A percentile compares a stretch with the other conserved stretches of the same genome.
Conservation (phyloP, 2,888 invertebrate species). For the Diarsia rubi region DNA sequence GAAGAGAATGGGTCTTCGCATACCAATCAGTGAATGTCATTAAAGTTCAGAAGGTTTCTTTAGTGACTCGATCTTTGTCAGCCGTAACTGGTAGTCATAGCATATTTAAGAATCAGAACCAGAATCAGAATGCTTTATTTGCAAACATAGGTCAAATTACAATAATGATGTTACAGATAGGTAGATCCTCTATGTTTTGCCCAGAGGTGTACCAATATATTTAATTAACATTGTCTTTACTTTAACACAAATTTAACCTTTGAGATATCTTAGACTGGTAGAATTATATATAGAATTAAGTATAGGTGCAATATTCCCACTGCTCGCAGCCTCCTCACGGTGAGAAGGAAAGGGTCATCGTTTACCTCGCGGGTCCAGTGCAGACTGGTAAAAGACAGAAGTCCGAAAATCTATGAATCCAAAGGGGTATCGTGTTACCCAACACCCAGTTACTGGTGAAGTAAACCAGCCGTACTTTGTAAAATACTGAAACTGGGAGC, state of each 20-base stretch:
- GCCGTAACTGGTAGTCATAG: neutral
- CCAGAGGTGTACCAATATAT: too few species aligned
- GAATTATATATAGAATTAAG: too few species aligned
- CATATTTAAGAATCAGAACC: neutral
- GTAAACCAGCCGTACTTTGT: neutral
- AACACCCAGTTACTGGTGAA: neutral
- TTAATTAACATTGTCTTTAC: too few species aligned
- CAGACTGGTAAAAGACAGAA: neutral
- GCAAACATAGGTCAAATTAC: too few species aligned
- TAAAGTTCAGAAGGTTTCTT: neutral
- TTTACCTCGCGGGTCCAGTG: neutral
- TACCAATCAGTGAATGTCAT: conserved; percentile 33
- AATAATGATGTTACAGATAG: too few species aligned
- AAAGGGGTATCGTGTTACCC: neutral
- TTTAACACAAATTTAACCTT: too few species aligned
- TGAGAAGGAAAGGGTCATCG: neutral
- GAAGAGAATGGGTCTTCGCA: conserved; percentile 15
- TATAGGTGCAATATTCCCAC: too few species aligned
- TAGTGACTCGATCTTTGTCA: neutral
- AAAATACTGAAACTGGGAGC: neutral
- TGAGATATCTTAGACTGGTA: too few species aligned
- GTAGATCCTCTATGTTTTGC: too few species aligned
- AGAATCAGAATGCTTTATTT: too few species aligned
- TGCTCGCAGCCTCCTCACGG: neutral
- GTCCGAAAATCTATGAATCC: neutral